Evolutionary conservation across 92 coral and sea anemone genomes (phyloP).

Genomic region (Anthopleura xanthogrammica): DNA sequence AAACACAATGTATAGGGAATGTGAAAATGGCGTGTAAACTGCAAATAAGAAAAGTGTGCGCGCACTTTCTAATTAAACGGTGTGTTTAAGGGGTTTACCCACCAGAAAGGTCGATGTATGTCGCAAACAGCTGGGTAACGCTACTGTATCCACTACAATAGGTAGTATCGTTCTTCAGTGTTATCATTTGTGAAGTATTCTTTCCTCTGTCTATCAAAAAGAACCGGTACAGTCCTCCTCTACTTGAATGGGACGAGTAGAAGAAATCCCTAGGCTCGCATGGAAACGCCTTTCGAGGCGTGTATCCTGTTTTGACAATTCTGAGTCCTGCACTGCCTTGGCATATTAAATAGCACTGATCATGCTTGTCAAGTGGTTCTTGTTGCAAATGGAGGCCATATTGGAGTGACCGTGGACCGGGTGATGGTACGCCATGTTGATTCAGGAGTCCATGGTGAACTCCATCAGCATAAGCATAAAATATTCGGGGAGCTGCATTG

Average conservation of each 20-base stretch:
- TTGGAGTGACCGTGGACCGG: background rate
- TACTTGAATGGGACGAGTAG: background rate
- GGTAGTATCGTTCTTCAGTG: background rate
- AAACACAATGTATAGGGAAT: too few species aligned
- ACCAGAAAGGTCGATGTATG: conserved; percentile 1
- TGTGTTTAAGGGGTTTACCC: too few species aligned
- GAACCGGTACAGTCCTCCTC: background rate
- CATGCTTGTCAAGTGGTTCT: background rate
- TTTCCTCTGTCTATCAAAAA: background rate
- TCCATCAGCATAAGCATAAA: background rate
- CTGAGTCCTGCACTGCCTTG: background rate
- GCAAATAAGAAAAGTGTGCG: too few species aligned
- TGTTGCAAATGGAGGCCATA: background rate
- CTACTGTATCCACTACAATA: background rate
- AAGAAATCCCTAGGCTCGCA: conserved; percentile 6
- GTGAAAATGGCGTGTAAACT: too few species aligned
- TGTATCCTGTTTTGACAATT: background rate
- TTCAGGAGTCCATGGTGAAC: background rate
- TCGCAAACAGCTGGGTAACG: background rate
- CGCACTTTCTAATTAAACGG: too few species aligned
- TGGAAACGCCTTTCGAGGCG: background rate
- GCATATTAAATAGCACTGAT: background rate
- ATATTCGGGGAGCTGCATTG: background rate
- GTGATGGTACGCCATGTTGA: background rate
- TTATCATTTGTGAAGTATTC: background rate